A percentile compares a stretch with the other conserved stretches of the same genome.
These are phyloP conservation scores for Oncorhynchus nerka DNA, from an alignment of 2,113 vertebrate genomes.

Conservation along the genomic window DNA sequence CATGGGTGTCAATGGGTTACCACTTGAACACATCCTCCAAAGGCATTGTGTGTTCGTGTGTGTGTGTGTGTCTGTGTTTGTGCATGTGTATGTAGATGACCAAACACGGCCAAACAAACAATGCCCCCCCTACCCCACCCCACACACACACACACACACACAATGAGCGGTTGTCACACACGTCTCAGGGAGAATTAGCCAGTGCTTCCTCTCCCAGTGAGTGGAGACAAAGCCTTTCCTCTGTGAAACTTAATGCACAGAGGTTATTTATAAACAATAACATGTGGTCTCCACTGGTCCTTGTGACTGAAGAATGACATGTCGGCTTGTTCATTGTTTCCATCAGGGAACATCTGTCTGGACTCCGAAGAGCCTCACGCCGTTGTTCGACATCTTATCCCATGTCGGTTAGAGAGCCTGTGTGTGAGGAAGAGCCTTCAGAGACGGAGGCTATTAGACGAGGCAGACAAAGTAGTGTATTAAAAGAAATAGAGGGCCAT, in stretches of 20 bases:
- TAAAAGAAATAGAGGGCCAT: no score
- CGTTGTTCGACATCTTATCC: no score
- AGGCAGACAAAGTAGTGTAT: no score
- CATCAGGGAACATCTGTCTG: slow-evolving; percentile 63
- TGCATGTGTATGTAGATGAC: not conserved
- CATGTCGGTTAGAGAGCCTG: no score
- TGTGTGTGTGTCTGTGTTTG: not conserved
- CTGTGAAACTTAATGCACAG: slow-evolving; percentile 66
- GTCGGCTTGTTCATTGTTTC: slow-evolving; percentile 59
- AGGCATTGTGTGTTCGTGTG: not conserved
- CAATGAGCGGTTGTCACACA: slow-evolving; percentile 73
- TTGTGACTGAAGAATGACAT: slow-evolving; percentile 24
- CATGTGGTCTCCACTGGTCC: slow-evolving; percentile 45
- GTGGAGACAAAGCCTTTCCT: slow-evolving; percentile 72
- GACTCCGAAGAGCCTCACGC: not conserved
- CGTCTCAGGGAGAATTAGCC: slow-evolving; percentile 70
- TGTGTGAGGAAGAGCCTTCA: no score
- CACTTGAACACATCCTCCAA: slow-evolving; percentile 56
- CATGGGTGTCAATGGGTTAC: slow-evolving; percentile 63
- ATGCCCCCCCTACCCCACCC: slow-evolving; percentile 40
- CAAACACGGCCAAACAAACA: slow-evolving; percentile 32
- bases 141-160: slow-evolving; percentile 39
- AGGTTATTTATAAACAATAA: slow-evolving; percentile 66
- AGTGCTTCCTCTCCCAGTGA: slow-evolving; percentile 73
- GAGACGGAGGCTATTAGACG: no score